phyloP scores from a whole-genome alignment of 1,140 invertebrate genomes.

The Drosophila takahashii region DNA sequence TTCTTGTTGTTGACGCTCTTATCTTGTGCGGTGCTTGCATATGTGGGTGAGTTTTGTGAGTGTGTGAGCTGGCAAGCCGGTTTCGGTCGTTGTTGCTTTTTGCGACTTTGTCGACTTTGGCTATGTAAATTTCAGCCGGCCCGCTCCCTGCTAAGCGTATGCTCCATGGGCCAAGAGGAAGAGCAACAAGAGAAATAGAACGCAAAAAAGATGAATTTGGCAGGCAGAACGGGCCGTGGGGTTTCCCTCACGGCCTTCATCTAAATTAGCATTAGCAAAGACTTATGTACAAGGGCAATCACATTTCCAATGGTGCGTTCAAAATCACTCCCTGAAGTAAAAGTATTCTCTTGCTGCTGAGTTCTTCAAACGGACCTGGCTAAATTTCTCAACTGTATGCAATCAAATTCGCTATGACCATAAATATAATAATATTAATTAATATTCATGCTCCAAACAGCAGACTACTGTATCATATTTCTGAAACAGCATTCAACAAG shows the following conservation, averaged over 20 bases:
- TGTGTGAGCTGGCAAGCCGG: conserved; percentile 61
- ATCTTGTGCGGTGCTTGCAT: conserved; percentile 56
- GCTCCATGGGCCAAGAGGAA: conserved; percentile 25
- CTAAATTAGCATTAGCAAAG: conserved; percentile 5
- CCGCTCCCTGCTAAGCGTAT: conserved; percentile 39
- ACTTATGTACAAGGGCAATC: not conserved
- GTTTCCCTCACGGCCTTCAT: conserved; percentile 51
- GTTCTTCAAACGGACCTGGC: not conserved
- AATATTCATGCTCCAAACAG: too few species aligned
- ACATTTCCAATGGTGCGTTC: not conserved
- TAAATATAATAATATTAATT: too few species aligned
- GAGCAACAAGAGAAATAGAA: conserved; percentile 56
- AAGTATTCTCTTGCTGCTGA: not conserved
- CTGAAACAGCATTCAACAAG: too few species aligned
- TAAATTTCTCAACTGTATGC: not conserved
- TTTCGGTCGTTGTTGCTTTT: conserved; percentile 55
- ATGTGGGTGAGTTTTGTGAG: conserved; percentile 70
- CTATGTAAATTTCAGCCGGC: conserved; percentile 64
- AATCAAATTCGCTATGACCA: too few species aligned
- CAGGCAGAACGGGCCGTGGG: conserved; percentile 28
- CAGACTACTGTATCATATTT: too few species aligned
- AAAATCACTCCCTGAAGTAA: too few species aligned
- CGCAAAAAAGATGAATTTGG: conserved; percentile 64
- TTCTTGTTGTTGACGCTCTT: conserved; percentile 46
- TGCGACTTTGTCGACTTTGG: conserved; percentile 51